Evolutionary conservation across 2,113 vertebrate species (phyloP).

Genomic region (Ornithorhynchus anatinus): DNA sequence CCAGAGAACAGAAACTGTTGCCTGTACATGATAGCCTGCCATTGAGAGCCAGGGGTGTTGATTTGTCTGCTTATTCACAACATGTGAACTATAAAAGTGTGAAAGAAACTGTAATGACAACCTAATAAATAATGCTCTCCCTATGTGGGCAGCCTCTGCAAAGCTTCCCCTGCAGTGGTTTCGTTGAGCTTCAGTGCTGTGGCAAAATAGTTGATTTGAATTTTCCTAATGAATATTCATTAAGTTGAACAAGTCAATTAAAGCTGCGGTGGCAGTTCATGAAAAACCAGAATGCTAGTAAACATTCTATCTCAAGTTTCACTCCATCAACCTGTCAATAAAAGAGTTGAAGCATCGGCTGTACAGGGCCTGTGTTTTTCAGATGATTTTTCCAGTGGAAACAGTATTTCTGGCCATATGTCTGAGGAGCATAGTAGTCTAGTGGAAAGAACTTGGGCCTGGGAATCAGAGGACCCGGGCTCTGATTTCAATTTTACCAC

Average conservation of each 20-base stretch:
- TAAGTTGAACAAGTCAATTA: conserved; percentile 7
- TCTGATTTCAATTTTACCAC: too few relatives aligned
- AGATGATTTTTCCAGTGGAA: too few relatives aligned
- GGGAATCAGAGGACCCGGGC: too few relatives aligned
- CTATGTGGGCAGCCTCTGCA: neutral
- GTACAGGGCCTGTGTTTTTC: too few relatives aligned
- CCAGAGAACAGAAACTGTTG: neutral
- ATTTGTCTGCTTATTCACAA: conserved; percentile 22
- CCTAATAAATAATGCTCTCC: conserved; percentile 26
- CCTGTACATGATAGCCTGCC: neutral
- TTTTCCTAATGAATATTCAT: conserved; percentile 27
- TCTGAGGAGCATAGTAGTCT: too few relatives aligned
- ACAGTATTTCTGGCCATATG: too few relatives aligned
- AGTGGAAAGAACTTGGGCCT: too few relatives aligned
- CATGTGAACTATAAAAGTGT: neutral
- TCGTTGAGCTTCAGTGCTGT: conserved; percentile 2
- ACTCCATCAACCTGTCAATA: neutral
- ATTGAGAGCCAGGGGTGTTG: neutral
- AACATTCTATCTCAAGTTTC: neutral
- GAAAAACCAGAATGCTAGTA: conserved; percentile 5
- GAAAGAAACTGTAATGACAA: conserved; percentile 21
- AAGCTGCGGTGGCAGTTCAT: neutral
- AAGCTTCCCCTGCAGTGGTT: neutral
- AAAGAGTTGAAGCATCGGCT: too few relatives aligned
- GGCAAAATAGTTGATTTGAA: neutral